phyloP scores from a whole-genome alignment of 1,140 invertebrate species.

The Euschistus heros region DNA sequence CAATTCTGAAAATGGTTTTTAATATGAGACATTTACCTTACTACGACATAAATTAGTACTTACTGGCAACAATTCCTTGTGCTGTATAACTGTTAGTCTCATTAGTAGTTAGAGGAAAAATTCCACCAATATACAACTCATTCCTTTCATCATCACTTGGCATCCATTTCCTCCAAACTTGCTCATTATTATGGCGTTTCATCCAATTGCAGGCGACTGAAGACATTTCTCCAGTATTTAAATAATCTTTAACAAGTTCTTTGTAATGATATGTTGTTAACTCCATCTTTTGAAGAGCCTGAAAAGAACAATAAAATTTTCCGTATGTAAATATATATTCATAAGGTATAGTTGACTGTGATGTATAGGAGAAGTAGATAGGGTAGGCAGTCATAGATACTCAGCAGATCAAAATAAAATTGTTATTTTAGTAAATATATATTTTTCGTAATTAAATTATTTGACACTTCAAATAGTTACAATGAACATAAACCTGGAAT shows the following conservation, averaged over 20 bases:
- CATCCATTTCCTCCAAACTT: slow-evolving; percentile 43
- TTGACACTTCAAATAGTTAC: neutral
- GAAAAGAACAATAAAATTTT: neutral
- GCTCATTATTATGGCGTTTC: slow-evolving; percentile 38
- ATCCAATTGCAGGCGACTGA: slow-evolving; percentile 60
- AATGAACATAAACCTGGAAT: neutral
- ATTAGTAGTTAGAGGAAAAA: slow-evolving; percentile 56
- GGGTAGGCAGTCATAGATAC: too few species aligned
- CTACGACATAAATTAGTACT: neutral
- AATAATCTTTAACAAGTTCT: slow-evolving; percentile 39
- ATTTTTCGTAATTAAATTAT: slow-evolving; percentile 25
- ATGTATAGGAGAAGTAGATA: too few species aligned
- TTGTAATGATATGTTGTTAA: slow-evolving; percentile 45
- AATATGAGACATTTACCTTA: too few species aligned
- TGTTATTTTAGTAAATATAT: too few species aligned
- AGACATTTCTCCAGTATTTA: slow-evolving; percentile 32
- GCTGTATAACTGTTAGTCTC: slow-evolving; percentile 41
- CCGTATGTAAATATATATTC: too few species aligned
- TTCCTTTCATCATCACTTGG: slow-evolving; percentile 40
- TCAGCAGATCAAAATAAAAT: too few species aligned
- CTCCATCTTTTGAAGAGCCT: slow-evolving; percentile 44
- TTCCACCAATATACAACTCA: slow-evolving; percentile 54
- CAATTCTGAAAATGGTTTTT: neutral
- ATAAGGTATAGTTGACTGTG: too few species aligned
- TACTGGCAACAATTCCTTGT: slow-evolving; percentile 47